Percentiles rank a stretch among this genome's conserved stretches.
phyloP scores from a whole-genome alignment of 2,888 invertebrate species.

The Drosophila melanosoma region DNA sequence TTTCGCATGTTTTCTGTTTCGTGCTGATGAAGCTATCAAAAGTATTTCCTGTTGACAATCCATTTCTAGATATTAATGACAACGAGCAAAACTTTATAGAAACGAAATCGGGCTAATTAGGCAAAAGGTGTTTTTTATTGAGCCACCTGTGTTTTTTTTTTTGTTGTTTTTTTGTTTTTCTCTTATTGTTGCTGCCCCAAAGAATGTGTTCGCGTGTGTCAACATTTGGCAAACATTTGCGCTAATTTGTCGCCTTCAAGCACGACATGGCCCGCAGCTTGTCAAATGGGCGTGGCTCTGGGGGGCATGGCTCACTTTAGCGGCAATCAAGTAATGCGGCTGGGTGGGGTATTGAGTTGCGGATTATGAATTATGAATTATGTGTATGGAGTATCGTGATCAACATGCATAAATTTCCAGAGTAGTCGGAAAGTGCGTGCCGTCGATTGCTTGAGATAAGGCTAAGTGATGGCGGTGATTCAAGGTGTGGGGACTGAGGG shows the following conservation, averaged over 20 bases:
- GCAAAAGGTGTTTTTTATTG: constrained; percentile 63
- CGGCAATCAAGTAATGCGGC: neutral
- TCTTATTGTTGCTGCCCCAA: constrained; percentile 1
- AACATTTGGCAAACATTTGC: constrained; percentile 48
- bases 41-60: constrained; percentile 7
- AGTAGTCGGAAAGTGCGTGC: constrained; percentile 56
- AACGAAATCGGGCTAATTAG: constrained; percentile 37
- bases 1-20: neutral
- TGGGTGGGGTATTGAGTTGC: constrained; percentile 22
- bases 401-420: constrained; percentile 59
- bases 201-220: constrained; percentile 38
- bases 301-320: constrained; percentile 1
- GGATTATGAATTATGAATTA: constrained; percentile 40
- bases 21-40: constrained; percentile 1
- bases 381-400: constrained; percentile 56
- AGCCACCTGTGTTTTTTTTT: constrained; percentile 41
- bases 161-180: neutral
- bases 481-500: neutral
- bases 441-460: constrained; percentile 57
- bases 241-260: constrained; percentile 66
- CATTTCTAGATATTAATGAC: constrained; percentile 26
- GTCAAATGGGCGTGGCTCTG: neutral
- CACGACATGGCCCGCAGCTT: constrained; percentile 43
- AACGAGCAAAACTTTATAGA: constrained; percentile 8
- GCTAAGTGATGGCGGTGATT: constrained; percentile 15